Base-by-base conservation (phyloP, 1,140 invertebrate genomes). In the Vanessa atalanta region DNA sequence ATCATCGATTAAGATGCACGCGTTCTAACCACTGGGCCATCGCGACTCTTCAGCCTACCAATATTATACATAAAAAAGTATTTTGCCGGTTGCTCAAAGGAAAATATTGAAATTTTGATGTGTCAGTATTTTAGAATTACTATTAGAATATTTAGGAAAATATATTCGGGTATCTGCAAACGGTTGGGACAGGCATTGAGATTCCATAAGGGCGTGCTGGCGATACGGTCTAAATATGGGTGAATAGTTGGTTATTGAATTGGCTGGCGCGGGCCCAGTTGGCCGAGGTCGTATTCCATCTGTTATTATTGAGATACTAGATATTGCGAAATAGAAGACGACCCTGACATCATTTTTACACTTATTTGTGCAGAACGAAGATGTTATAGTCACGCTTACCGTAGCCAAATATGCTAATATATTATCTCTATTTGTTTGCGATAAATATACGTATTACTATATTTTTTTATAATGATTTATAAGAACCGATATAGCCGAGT, bases 261-360 rank as follows among this genome's bases (percentile, higher is more conserved):
- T 8, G 57, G 20, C 57, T 61, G 57, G 57, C 57, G 15, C 57
- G 12, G 26, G 14, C 23, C 57, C 57, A 61, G 31, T 37, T 61
- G 57, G 26, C 53, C 23, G 31, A 31, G 20, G n/a, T 51, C 20
- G 23, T 12, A 16, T 61, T 37, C 57, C 57, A 61, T 61, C 57
- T 61, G 57, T 61, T 61, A 61, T 61, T 61, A 61, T 61, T 61
- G 57, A 61, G 55, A 60, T 60, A 13, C 57, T n/a, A 26, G 14
- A 43, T 43, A 26, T 57, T 31, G 57, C 23, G 26, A 61, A n/a
- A 61, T 61, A 31, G 23, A 7, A 61, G 5, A 15, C 57, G 57
- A 61, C 57, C 57, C 57, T 61, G 57, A 61, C 26, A 61, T 61
- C 8, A 37, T 51, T 57, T 26, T 26, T 26, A 60, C 55, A 60